Percentiles rank a stretch among this genome's conserved stretches.
Evolutionary conservation across 2,888 invertebrate species (phyloP).

Genomic region (Patella ulyssiponensis): DNA sequence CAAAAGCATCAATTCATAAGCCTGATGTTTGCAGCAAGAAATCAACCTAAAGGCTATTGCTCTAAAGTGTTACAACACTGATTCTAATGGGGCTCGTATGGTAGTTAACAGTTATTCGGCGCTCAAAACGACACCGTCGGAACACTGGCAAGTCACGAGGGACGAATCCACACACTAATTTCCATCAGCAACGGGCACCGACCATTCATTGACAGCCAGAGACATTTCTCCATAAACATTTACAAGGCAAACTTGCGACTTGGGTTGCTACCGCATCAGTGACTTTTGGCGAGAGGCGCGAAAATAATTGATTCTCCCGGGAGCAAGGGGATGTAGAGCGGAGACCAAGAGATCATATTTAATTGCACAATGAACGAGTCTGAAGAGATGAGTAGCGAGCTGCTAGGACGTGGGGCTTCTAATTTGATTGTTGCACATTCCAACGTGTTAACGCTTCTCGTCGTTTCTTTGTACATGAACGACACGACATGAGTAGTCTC

Average conservation of each 20-base stretch:
- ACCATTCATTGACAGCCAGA: background rate
- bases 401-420: background rate
- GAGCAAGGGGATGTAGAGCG: background rate
- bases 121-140: no score
- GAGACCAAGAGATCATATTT: background rate
- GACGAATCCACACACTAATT: background rate
- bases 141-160: no score
- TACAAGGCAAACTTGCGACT: background rate
- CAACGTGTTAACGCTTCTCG: conserved; percentile 10
- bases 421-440: conserved; percentile 10
- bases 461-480: conserved; percentile 3
- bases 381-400: background rate
- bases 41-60: no score
- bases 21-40: no score
- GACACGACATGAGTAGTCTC: background rate
- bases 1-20: no score
- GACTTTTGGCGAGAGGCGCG: conserved; percentile 4
- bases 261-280: background rate
- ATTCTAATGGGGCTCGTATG: no score
- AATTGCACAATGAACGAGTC: background rate
- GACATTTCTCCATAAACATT: background rate
- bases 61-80: no score
- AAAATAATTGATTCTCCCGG: conserved; percentile 2
- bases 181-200: background rate
- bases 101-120: no score